Evolutionary conservation across 2,113 vertebrate genomes (phyloP).

Genomic region (Pteronura brasiliensis): DNA sequence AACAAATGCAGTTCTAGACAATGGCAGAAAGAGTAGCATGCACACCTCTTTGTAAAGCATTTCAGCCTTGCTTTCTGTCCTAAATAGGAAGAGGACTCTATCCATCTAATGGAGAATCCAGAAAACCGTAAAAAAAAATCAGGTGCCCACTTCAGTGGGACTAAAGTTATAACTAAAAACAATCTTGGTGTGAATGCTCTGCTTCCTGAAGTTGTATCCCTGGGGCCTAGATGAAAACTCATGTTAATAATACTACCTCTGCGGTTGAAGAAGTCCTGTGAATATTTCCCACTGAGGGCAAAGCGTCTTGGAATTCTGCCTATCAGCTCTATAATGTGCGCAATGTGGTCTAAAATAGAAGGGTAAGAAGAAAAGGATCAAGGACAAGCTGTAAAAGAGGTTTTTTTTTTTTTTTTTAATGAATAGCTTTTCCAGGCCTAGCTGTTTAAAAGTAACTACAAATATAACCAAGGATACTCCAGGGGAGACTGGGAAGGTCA

Average conservation of each 20-base stretch:
- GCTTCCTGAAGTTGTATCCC: slow-evolving; percentile 28
- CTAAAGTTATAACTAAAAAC: neutral
- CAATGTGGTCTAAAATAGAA: slow-evolving; percentile 86
- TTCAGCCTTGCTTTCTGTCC: slow-evolving; percentile 30
- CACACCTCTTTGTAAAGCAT: slow-evolving; percentile 15
- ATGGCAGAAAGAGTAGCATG: neutral
- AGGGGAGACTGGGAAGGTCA: neutral
- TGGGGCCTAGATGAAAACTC: slow-evolving; percentile 35
- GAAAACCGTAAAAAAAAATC: neutral
- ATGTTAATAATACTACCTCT: slow-evolving; percentile 40
- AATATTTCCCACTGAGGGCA: slow-evolving; percentile 68
- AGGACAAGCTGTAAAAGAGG: slow-evolving; percentile 37
- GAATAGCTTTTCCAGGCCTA: slow-evolving; percentile 38
- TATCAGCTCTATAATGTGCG: slow-evolving; percentile 82
- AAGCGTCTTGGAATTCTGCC: slow-evolving; percentile 71
- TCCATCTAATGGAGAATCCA: slow-evolving; percentile 7
- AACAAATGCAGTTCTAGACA: neutral
- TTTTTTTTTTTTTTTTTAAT: neutral
- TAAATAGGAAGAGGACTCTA: neutral
- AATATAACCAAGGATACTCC: slow-evolving; percentile 1
- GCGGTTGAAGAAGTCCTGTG: slow-evolving; percentile 54
- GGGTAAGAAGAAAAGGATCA: slow-evolving; percentile 64
- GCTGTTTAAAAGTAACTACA: slow-evolving; percentile 16
- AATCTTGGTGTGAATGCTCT: slow-evolving; percentile 35
- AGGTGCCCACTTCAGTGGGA: neutral